Evolutionary conservation across 2,888 invertebrate genomes (phyloP), one percentile per base, ranked within the genome.

Genomic region (Lingula anatina): DNA sequence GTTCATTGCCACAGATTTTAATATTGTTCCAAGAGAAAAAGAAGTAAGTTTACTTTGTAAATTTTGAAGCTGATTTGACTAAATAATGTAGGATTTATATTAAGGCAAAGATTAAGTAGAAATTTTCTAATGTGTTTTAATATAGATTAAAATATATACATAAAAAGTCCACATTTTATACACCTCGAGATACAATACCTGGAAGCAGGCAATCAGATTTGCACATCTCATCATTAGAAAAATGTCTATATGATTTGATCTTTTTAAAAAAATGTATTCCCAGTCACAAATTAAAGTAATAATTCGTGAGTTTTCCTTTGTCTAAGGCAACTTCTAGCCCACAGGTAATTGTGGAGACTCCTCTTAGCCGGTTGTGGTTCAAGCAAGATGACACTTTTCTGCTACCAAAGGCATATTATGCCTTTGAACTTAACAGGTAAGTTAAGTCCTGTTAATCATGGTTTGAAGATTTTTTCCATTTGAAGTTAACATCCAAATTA

Each of bases 341-440:
- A 23, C 49, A 54, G 28, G 51, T 68, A 28, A 56, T 70, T n/a
- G 54, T 68, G 80, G 92, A 95, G 66, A 86, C 87, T 0, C 83
- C 87, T 0, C 79, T 90, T 43, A 83, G 88, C 64, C 81, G 95
- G 48, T 80, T 93, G 0, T 99, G 97, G 97, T 94, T 86, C 78
- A 92, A 92, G 67, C 90, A 93, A 72, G 97, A 99, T 77, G 87
- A 88, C 64, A 89, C 90, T 71, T 97, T 89, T 73, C 78, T 85
- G 12, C 80, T 94, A 52, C 97, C 97, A 0, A 95, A 93, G 78
- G 86, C 89, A 0, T 86, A 86, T 64, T 78, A 91, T 57, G 86
- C 84, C 46, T 85, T 91, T 64, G 86, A 89, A 67, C 81, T 90
- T 55, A 84, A 85, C 36, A 88, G 87, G 88, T 88, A 77, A 64